Evolutionary conservation across 2,888 invertebrate species (phyloP).

Genomic region (Eilema caniola): DNA sequence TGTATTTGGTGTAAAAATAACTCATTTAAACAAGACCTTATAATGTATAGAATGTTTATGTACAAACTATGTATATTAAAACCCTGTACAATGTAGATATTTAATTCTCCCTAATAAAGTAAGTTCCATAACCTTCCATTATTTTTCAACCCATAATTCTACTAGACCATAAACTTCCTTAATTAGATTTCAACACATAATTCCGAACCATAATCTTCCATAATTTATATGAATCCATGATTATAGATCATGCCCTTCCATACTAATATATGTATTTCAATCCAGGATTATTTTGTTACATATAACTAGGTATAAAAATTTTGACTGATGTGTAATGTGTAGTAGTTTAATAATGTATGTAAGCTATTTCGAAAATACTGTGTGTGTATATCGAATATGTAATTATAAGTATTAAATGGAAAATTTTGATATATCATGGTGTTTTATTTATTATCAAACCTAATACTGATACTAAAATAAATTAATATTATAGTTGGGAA

Average conservation of each 20-base stretch:
- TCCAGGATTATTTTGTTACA: background rate
- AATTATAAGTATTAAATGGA: conserved; percentile 2
- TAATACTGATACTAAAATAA: background rate
- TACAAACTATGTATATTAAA: background rate
- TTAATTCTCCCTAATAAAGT: background rate
- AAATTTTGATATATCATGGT: background rate
- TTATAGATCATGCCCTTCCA: background rate
- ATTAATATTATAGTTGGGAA: background rate
- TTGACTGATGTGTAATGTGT: background rate
- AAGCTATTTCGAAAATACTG: background rate
- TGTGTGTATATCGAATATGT: background rate
- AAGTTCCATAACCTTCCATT: conserved; percentile 2
- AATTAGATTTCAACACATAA: background rate
- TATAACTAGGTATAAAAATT: background rate
- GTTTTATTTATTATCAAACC: background rate
- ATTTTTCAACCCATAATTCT: background rate
- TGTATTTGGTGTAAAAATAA: background rate
- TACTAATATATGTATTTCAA: background rate
- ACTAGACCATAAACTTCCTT: background rate
- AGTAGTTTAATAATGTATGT: no score
- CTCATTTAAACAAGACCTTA: background rate
- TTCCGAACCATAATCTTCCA: background rate
- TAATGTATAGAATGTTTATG: background rate
- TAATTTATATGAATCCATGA: background rate
- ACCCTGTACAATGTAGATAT: background rate